phyloP scores from a whole-genome alignment of 2,797 vertebrate genomes.

The Echiichthys vipera region DNA sequence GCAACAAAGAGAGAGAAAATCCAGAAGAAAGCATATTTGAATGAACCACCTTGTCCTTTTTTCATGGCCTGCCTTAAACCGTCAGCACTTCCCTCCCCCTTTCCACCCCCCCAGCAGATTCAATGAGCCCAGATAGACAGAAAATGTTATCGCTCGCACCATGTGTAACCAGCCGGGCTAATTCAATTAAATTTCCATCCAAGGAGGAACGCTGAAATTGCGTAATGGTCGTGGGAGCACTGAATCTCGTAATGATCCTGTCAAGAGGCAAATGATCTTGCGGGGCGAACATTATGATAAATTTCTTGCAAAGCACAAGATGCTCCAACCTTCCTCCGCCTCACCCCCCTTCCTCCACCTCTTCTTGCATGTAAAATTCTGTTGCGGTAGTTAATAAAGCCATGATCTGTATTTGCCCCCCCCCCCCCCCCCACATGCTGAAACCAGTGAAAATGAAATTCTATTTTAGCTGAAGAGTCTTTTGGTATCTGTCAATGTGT shows the following conservation, averaged over 20 bases:
- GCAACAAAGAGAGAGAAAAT: constrained; percentile 2
- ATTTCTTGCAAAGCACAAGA: constrained; percentile 76
- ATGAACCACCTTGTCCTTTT: constrained; percentile 47
- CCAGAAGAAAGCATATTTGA: constrained; percentile 29
- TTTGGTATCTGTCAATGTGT: constrained; percentile 65
- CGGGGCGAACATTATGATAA: constrained; percentile 78
- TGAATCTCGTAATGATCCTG: constrained; percentile 85
- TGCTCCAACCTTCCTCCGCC: constrained; percentile 29
- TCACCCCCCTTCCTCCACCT: constrained; percentile 25
- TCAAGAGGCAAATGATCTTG: constrained; percentile 82
- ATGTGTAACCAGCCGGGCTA: constrained; percentile 83
- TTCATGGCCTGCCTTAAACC: constrained; percentile 48
- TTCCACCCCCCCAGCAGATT: constrained; percentile 35
- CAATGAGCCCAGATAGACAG: constrained; percentile 80
- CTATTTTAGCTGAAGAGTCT: constrained; percentile 67
- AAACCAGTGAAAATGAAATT: constrained; percentile 72
- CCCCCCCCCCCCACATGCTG: constrained; percentile 16
- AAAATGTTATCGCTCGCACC: constrained; percentile 83
- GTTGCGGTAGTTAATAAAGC: constrained; percentile 77
- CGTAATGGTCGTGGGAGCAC: constrained; percentile 79
- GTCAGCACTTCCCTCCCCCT: constrained; percentile 52
- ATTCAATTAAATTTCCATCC: constrained; percentile 85
- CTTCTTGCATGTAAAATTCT: constrained; percentile 59
- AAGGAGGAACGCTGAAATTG: constrained; percentile 82
- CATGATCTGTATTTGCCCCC: constrained; percentile 64